Base-by-base conservation (phyloP, 35 echinoderm and acorn worm species). In the Patiria miniata region DNA sequence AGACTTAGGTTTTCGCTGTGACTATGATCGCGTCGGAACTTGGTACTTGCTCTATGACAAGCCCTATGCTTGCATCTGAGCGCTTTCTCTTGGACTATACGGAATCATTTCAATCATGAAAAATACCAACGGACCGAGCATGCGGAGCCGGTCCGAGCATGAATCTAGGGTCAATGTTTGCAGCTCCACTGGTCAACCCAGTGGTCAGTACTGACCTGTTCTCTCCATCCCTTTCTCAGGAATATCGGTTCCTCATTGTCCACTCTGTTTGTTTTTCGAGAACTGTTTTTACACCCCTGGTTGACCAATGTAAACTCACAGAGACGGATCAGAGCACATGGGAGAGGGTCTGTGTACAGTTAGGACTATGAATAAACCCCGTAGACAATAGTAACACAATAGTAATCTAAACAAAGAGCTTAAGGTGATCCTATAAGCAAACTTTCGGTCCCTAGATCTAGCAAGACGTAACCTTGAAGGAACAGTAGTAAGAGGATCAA, bases 251-350 rank as follows among this genome's bases (percentile, higher is more conserved):
- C 21, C 65, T 23, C 29, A 30, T 28, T 34, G 26, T 10, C 29
- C 26, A 8, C 2, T 32, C 65, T 73, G 65, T 73, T 73, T 73
- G 65, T 34, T 73, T 73, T 73, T 73, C 10, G 65, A 73, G 65
- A 47, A 30, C 65, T 73, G 65, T 73, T 32, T 60, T 36, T 73
- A 32, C 65, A 73, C 65, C 65, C 65, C 29, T 73, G 26, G 65
- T 30, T 73, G 65, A 73, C 65, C 65, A 73, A 28, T 73, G 65
- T 73, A 73, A 73, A 73, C 65, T 23, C 14, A 26, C 65, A 28
- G 21, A 2, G n/a, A 1, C 2, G 29, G 26, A 73, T 68, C 60
- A 32, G 30, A n/a, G 54, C 15, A 18, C 54, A 4, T 0, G 28
- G 57, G 65, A n/a, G 22, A 7, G 60, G 30, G 21, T 7, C 7